Base-by-base conservation (phyloP, 2,888 invertebrate species). In the Heliconius cydno region DNA sequence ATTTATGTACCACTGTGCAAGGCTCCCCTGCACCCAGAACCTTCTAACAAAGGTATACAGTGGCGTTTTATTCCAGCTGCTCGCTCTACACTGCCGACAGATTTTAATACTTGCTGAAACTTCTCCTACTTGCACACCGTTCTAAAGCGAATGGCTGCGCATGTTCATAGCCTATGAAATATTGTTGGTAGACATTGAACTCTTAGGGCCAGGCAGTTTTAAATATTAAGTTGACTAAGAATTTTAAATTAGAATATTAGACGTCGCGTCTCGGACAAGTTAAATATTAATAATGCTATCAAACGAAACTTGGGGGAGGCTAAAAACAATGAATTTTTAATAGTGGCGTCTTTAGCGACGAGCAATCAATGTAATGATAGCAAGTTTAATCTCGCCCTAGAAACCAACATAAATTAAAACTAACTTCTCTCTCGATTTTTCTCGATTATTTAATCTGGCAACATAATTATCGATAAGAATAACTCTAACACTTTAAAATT, bases 181-280 rank as follows among this genome's bases (percentile, higher is more conserved):
- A 86, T 86, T 90, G 88, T 88, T 84, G 85, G 87, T 87, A 88
- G 87, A 86, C 86, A 85, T 84, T 86, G 84, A 84, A 87, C 88
- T 89, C 89, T 89, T 87, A 84, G 87, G 90, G 88, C 86, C 85
- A 84, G 86, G 86, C 88, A 88, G 88, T 86, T 88, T 94, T 90
- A 93, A 94, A 94, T 94, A 93, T 93, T 93, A 93, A 94, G 91
- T 94, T 93, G 90, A 88, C 89, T 90, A 91, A 92, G 93, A 93
- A 94, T 94, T 94, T 94, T 91, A 94, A 93, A 94, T 94, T 90
- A 91, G 89, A 90, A 87, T 89, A 92, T 92, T 93, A 94, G 91
- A 90, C 88, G 87, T 86, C 90, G 90, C 90, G 90, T 91, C 91
- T 91, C 88, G 86, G 88, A 86, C 85, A 86, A 90, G 91, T 94